phyloP scores from a whole-genome alignment of 2,113 vertebrate genomes.

The Lycaon pictus region DNA sequence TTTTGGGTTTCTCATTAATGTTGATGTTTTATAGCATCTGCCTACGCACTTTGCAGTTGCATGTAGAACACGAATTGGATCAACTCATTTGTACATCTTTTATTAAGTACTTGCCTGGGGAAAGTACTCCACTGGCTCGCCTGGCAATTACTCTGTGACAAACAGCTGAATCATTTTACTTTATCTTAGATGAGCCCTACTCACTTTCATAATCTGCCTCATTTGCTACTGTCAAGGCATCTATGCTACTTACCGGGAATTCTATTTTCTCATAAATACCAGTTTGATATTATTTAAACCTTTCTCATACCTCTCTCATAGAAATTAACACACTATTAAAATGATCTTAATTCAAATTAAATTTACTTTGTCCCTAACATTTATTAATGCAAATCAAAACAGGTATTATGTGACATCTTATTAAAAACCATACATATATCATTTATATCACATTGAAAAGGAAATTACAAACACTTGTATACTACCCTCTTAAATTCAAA shows the following conservation, averaged over 20 bases:
- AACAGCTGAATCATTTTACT: conserved; percentile 51
- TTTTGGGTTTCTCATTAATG: conserved; percentile 59
- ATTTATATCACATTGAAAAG: neutral
- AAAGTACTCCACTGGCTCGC: neutral
- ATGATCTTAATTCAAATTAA: neutral
- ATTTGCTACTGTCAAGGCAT: conserved; percentile 29
- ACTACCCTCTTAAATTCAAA: neutral
- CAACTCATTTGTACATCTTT: conserved; percentile 63
- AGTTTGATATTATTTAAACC: neutral
- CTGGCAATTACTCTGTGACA: conserved; percentile 54
- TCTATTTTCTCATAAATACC: neutral
- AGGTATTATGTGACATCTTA: neutral
- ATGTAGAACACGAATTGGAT: conserved; percentile 68
- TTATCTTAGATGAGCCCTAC: conserved; percentile 32
- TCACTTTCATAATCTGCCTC: conserved; percentile 27
- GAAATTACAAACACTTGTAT: neutral
- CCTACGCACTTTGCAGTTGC: conserved; percentile 51
- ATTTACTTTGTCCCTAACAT: neutral
- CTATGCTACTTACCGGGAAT: neutral
- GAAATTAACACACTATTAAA: neutral
- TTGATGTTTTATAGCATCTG: conserved; percentile 66
- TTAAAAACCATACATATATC: neutral
- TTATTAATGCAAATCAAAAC: neutral
- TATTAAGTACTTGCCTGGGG: conserved; percentile 70
- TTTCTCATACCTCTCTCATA: neutral